phyloP scores from a whole-genome alignment of 2,888 invertebrate species.

The Drosophila mimica region DNA sequence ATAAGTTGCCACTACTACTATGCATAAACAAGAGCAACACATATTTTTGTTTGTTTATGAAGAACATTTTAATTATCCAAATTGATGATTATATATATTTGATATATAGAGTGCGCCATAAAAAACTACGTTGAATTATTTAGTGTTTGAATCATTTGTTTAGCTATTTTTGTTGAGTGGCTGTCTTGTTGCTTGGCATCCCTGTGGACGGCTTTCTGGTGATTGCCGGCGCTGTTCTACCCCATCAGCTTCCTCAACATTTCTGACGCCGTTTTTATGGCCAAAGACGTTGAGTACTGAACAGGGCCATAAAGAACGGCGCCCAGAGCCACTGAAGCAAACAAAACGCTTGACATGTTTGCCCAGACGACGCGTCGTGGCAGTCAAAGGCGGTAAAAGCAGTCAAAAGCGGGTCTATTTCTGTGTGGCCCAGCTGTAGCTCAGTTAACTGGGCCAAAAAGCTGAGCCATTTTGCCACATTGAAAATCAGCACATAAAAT shows the following conservation, averaged over 20 bases:
- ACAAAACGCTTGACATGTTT: constrained; percentile 78
- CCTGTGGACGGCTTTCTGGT: constrained; percentile 10
- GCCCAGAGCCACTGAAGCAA: constrained; percentile 60
- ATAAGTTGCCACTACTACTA: too few species aligned
- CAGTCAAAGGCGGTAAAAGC: constrained; percentile 36
- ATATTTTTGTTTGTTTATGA: constrained; percentile 5
- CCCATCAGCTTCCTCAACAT: constrained; percentile 45
- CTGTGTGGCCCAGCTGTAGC: constrained; percentile 29
- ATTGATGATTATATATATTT: not conserved
- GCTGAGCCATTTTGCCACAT: constrained; percentile 22
- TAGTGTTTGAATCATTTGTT: not conserved
- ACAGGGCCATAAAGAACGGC: constrained; percentile 51
- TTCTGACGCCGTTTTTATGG: constrained; percentile 56
- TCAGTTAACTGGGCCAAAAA: constrained; percentile 58
- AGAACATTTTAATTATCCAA: not conserved
- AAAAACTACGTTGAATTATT: not conserved
- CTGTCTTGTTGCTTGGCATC: constrained; percentile 25
- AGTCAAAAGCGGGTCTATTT: constrained; percentile 35
- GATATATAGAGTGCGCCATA: not conserved
- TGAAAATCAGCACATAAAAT: constrained; percentile 64
- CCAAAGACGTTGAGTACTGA: constrained; percentile 31
- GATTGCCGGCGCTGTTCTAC: constrained; percentile 30
- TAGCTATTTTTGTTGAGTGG: constrained; percentile 4
- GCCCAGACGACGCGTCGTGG: constrained; percentile 60
- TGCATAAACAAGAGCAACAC: not conserved